phyloP scores from a whole-genome alignment of 2,888 invertebrate genomes.

The Priocnemis perturbator region DNA sequence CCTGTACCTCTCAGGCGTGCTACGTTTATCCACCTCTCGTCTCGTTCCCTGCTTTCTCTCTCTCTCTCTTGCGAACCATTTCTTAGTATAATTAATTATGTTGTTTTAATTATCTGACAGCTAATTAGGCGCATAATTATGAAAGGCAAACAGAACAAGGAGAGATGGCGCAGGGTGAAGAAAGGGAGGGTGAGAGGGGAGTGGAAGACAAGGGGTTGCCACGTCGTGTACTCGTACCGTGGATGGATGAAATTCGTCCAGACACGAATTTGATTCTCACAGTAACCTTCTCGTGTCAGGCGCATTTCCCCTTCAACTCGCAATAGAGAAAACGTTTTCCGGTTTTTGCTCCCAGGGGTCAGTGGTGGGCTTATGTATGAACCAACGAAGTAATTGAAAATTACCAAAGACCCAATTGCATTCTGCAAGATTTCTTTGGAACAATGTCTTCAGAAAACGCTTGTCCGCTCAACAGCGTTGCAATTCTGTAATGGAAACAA shows the following conservation, averaged over 20 bases:
- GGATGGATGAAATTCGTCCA: slow-evolving; percentile 11
- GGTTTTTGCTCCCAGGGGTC: no score
- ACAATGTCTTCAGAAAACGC: no score
- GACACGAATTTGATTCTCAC: background rate
- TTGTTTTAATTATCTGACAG: slow-evolving; percentile 11
- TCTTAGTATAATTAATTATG: slow-evolving; percentile 11
- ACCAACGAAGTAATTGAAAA: no score
- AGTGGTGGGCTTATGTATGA: no score
- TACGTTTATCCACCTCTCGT: slow-evolving; percentile 9
- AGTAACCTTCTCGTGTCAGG: background rate
- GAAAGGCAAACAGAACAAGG: slow-evolving; percentile 9
- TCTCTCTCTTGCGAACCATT: slow-evolving; percentile 23
- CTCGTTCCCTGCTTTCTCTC: slow-evolving; percentile 12
- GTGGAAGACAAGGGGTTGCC: background rate
- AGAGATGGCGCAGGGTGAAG: background rate
- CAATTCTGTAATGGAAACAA: no score
- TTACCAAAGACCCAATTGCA: no score
- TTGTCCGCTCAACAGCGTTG: no score
- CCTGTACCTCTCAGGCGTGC: slow-evolving; percentile 4
- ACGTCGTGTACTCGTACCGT: background rate
- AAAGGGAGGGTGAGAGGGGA: background rate
- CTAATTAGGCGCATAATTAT: slow-evolving; percentile 10
- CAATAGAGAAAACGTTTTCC: no score
- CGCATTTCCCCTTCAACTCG: no score
- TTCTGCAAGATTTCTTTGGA: no score